These are phyloP conservation scores for Hemibagrus wyckioides DNA, from an alignment of 2,113 vertebrate genomes.

Conservation along the genomic window DNA sequence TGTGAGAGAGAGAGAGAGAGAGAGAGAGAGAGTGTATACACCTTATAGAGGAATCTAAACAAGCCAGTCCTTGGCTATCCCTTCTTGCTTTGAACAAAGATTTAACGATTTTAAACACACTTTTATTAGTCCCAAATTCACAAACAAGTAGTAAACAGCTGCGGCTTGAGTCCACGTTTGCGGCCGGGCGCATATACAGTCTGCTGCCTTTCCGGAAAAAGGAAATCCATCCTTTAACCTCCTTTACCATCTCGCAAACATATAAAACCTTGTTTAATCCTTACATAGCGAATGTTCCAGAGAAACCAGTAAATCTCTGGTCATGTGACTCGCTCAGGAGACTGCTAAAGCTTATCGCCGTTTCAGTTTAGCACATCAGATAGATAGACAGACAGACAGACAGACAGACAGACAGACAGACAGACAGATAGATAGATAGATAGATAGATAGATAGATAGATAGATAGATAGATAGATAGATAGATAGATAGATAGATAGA, in stretches of 20 bases:
- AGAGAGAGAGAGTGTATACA: constrained; percentile 10
- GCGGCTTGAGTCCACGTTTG: constrained; percentile 4
- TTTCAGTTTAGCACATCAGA: background rate
- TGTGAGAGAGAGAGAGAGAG: background rate
- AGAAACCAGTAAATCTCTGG: background rate
- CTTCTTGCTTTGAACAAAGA: constrained; percentile 11
- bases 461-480: no score
- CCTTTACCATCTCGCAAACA: constrained; percentile 5
- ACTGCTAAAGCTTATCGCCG: background rate
- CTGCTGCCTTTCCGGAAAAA: background rate
- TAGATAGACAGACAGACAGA: no score
- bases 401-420: no score
- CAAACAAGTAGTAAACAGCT: constrained; percentile 31
- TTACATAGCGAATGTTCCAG: background rate
- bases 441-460: no score
- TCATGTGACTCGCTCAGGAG: background rate
- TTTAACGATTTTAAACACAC: constrained; percentile 43
- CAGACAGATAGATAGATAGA: no score
- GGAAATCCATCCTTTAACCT: constrained; percentile 9
- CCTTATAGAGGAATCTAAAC: constrained; percentile 45
- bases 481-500: no score
- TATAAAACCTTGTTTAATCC: constrained; percentile 16
- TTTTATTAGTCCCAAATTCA: background rate
- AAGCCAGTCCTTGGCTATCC: constrained; percentile 15
- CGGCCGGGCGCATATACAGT: background rate